Evolutionary conservation across 2,888 invertebrate species (phyloP).

Genomic region (Hemicrepidius hirtus): DNA sequence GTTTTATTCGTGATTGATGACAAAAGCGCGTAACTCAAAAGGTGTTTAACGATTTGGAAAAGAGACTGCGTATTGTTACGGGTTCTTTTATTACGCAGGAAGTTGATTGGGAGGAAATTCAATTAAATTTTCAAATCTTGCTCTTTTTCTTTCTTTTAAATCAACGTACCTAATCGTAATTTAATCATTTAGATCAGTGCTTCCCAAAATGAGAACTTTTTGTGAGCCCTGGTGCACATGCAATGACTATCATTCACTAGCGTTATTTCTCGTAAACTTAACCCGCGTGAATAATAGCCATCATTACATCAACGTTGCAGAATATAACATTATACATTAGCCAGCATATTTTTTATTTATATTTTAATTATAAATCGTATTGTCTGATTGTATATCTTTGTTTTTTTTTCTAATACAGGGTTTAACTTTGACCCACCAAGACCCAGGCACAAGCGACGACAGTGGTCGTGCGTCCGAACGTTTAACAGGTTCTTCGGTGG

Average conservation of each 20-base stretch:
- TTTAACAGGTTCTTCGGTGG: slow-evolving; percentile 84
- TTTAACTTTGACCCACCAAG: slow-evolving; percentile 81
- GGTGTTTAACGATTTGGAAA: slow-evolving; percentile 48
- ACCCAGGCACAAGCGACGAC: slow-evolving; percentile 90
- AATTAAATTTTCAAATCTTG: slow-evolving; percentile 39
- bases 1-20: slow-evolving; percentile 49
- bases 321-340: too few relatives aligned
- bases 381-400: too few relatives aligned
- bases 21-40: slow-evolving; percentile 36
- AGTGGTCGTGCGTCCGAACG: slow-evolving; percentile 89
- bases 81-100: slow-evolving; percentile 35
- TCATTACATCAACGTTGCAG: too few relatives aligned
- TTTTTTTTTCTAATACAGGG: slow-evolving; percentile 76
- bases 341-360: too few relatives aligned
- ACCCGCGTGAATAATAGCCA: too few relatives aligned
- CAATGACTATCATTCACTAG: too few relatives aligned
- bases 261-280: too few relatives aligned
- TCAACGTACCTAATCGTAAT: too few relatives aligned
- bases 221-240: too few relatives aligned
- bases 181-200: background rate
- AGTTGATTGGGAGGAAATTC: slow-evolving; percentile 41
- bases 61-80: slow-evolving; percentile 25
- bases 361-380: too few relatives aligned
- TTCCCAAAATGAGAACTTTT: too few relatives aligned
- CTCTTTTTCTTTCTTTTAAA: background rate